Evolutionary conservation across 1,140 invertebrate species (phyloP), one percentile per base, ranked within the genome.

Genomic region (Bombus soroeensis): DNA sequence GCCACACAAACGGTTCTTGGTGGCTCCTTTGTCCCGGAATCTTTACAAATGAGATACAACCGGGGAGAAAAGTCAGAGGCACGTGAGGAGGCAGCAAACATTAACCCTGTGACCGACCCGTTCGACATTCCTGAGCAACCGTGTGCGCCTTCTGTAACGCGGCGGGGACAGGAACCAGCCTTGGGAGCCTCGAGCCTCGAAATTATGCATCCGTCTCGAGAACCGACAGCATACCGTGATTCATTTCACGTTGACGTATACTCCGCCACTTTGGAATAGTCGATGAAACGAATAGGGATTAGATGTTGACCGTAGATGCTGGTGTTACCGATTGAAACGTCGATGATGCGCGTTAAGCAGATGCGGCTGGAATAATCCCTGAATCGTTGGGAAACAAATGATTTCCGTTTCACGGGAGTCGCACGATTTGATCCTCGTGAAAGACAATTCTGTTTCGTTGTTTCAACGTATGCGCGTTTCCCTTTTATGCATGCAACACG

Each of bases 1-100:
- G 94, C 85, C 92, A 91, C 91, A 91, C 86, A 91, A 89, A 76
- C 89, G 92, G 93, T 93, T 92, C 91, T 92, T 88, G 82, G 57
- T 76, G 77, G 43, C 91, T 92, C 92, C 86, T 94, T 94, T 94
- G 92, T 94, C 92, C 93, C 85, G 90, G 88, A 94, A 94, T 94
- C 93, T 93, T 94, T 93, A 94, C 92, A 94, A 94, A 94, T 94
- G 94, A 94, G 89, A 89, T 89, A 90, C 87, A 86, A 88, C 66
- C 81, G 74, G 82, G 78, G 85, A 91, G 90, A 90, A 89, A 88
- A 88, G 82, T 80, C 43, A 53, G n/a, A 89, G 82, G 62, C 89
- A 88, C 82, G 88, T 76, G 89, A 88, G 90, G 88, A 87, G 90
- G 83, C 74, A 89, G 88, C 83, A 84, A 90, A 62, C 90, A 86